These are phyloP conservation scores for Siniperca obscura DNA, from an alignment of 2,797 vertebrate genomes.

Conservation along the genomic window DNA sequence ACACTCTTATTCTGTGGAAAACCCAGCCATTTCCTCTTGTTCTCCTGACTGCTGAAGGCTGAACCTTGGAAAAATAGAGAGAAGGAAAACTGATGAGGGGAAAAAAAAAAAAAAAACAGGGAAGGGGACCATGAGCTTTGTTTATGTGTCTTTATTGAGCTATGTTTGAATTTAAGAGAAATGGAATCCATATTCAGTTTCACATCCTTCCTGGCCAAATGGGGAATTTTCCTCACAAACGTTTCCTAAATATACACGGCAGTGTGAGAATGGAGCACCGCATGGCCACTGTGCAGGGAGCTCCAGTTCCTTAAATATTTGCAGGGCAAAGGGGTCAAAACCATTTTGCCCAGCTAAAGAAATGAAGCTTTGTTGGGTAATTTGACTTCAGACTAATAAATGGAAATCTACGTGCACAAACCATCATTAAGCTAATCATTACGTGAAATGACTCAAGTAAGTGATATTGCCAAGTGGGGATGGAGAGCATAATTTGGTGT, in stretches of 20 bases:
- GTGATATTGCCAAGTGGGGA: slow-evolving; percentile 48
- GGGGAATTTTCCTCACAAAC: slow-evolving; percentile 71
- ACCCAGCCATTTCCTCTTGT: slow-evolving; percentile 72
- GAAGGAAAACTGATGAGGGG: slow-evolving; percentile 49
- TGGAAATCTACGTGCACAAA: slow-evolving; percentile 28
- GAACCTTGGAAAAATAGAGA: slow-evolving; percentile 72
- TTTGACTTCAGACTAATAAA: slow-evolving; percentile 64
- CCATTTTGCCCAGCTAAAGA: slow-evolving; percentile 57
- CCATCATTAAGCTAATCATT: slow-evolving; percentile 44
- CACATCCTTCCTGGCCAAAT: slow-evolving; percentile 76
- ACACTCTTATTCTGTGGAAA: slow-evolving; percentile 75
- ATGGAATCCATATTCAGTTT: slow-evolving; percentile 78
- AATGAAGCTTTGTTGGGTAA: slow-evolving; percentile 51
- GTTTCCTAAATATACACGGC: slow-evolving; percentile 74
- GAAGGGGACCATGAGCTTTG: slow-evolving; percentile 59
- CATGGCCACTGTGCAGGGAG: slow-evolving; percentile 62
- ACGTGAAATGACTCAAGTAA: slow-evolving; percentile 39
- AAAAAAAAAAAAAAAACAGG: slow-evolving; percentile 25
- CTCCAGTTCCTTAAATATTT: slow-evolving; percentile 69
- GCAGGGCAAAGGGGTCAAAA: slow-evolving; percentile 56
- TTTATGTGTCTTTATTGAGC: slow-evolving; percentile 76
- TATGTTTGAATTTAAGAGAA: slow-evolving; percentile 70
- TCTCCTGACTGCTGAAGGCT: slow-evolving; percentile 64
- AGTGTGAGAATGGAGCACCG: slow-evolving; percentile 55
- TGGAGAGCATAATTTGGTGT: slow-evolving; percentile 38